Evolutionary conservation across 2,113 vertebrate genomes (phyloP).

Genomic region (Corythoichthys haematopterus): DNA sequence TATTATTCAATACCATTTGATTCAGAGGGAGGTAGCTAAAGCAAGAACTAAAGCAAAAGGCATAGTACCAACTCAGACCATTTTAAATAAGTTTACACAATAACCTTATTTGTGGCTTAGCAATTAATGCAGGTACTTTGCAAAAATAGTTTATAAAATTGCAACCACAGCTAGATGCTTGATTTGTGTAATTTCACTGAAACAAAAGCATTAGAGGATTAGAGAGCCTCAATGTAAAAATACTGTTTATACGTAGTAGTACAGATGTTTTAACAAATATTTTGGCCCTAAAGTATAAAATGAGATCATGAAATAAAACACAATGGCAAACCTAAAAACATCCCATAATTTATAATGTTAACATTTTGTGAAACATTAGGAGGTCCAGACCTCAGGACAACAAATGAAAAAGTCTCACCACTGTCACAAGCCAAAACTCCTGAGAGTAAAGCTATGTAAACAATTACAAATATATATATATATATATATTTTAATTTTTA

Average conservation of each 20-base stretch:
- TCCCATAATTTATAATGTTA: background rate
- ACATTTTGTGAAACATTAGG: background rate
- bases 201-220: conserved; percentile 57
- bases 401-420: conserved; percentile 20
- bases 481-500: background rate
- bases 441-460: conserved; percentile 45
- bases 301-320: background rate
- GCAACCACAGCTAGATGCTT: conserved; percentile 36
- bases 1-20: conserved; percentile 8
- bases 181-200: conserved; percentile 12
- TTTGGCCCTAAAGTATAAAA: conserved; percentile 1
- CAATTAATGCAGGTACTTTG: conserved; percentile 38
- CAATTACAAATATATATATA: conserved; percentile 19
- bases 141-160: conserved; percentile 44
- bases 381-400: no score
- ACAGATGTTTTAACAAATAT: conserved; percentile 15
- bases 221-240: conserved; percentile 13
- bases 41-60: conserved; percentile 4
- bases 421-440: conserved; percentile 14
- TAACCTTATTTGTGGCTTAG: conserved; percentile 18
- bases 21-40: conserved; percentile 22
- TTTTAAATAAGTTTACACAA: conserved; percentile 9
- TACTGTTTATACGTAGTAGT: conserved; percentile 13
- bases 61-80: conserved; percentile 16
- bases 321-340: background rate